A percentile compares a stretch with the other conserved stretches of the same genome.
Conservation (phyloP, 2,797 vertebrate species). For the Morelia viridis region DNA sequence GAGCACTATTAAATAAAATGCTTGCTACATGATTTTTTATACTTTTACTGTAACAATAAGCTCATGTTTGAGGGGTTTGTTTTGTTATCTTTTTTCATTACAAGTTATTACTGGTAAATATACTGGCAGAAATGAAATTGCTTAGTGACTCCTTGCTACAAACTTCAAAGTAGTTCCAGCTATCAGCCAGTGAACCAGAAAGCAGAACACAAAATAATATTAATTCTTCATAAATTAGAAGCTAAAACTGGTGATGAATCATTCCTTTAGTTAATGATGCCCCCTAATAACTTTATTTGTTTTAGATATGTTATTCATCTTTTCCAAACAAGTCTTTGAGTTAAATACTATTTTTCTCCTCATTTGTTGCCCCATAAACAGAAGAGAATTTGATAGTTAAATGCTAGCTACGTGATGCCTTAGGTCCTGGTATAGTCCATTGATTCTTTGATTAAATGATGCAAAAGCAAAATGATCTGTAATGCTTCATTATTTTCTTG, state of each 20-base stretch:
- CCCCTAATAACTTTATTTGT: constrained; percentile 28
- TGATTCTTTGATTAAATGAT: constrained; percentile 66
- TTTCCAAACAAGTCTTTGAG: constrained; percentile 39
- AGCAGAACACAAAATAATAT: neutral
- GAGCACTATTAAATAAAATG: neutral
- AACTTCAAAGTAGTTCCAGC: neutral
- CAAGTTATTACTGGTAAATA: neutral
- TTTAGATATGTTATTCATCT: constrained; percentile 46
- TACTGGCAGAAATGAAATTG: neutral
- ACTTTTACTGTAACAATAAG: neutral
- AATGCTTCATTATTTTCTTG: constrained; percentile 67
- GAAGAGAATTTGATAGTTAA: constrained; percentile 37
- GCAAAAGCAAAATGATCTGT: constrained; percentile 61
- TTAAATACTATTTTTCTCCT: constrained; percentile 27
- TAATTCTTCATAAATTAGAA: constrained; percentile 24
- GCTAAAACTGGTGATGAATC: neutral
- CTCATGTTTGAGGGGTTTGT: neutral
- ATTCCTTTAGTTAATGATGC: constrained; percentile 2
- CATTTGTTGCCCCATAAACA: constrained; percentile 21
- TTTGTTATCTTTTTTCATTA: neutral
- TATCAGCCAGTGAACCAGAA: constrained; percentile 24
- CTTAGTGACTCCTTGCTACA: neutral
- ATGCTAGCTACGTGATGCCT: constrained; percentile 55
- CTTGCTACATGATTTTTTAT: neutral
- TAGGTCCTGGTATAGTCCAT: constrained; percentile 51